Base-by-base conservation (phyloP, 2,113 vertebrate genomes). In the Tiliqua scincoides region DNA sequence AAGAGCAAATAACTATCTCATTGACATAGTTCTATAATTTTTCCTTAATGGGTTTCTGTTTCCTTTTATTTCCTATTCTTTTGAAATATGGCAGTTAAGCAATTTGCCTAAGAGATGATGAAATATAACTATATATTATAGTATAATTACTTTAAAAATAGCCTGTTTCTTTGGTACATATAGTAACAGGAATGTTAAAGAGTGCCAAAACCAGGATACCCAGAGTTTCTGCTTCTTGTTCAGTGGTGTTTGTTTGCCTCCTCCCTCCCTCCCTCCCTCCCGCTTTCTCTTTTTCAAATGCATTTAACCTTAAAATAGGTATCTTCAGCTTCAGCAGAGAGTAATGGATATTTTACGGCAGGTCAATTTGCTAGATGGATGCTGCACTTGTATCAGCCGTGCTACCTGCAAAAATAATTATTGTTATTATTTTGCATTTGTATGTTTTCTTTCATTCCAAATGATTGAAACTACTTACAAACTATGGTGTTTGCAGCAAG, bases 41-140 rank as follows among this genome's bases (percentile, higher is more conserved):
- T 87, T 88, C 70, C 73, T 91, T 89, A 91, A 85, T 67, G 91
- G 57, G 23, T 67, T 48, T 57, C 17, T 57, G 54, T 57, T 71
- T 11, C 86, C 84, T 48, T 74, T 91, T 91, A 70, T 86, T 88
- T 76, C 61, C 89, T 94, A 43, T 83, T 88, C 78, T 91, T 89
- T 92, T 89, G 73, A 87, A 90, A 27, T 67, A 63, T 88, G 40
- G 91, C 61, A 79, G 76, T 82, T 89, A 52, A 77, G 76, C 83
- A 75, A 72, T 85, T 79, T 88, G 30, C 11, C 6, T 87, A 67
- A 84, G 79, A 79, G 1, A 14, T 40, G 32, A 62, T 79, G 81
- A 91, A 85, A 75, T 89, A 72, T 54, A 67, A 74, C 90, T 65
- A 48, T 88, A 80, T n/a, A 83, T 67, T 82, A 2, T 76, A 67